Evolutionary conservation across 2,888 invertebrate species (phyloP).

Genomic region (Pammene aurita): DNA sequence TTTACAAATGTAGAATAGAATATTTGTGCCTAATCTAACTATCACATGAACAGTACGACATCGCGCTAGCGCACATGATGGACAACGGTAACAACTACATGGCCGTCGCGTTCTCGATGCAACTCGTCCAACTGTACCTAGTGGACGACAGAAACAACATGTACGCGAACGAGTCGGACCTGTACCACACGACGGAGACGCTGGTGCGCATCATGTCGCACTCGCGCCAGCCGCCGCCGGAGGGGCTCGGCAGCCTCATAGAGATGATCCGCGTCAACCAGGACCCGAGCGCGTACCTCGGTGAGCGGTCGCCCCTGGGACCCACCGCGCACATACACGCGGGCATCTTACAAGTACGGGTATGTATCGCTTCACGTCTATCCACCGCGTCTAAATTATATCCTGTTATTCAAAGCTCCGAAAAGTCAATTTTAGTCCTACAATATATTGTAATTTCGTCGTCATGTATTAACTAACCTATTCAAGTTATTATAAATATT

Average conservation of each 20-base stretch:
- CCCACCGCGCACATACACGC: constrained; percentile 96
- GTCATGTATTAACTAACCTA: neutral
- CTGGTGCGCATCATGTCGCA: constrained; percentile 90
- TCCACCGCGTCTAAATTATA: too few species aligned
- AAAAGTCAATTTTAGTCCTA: too few species aligned
- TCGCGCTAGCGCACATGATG: constrained; percentile 92
- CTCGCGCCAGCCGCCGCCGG: constrained; percentile 90
- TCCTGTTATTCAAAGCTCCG: too few species aligned
- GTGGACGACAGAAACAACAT: constrained; percentile 91
- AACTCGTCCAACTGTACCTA: constrained; percentile 93
- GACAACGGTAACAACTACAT: constrained; percentile 92
- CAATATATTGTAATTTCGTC: neutral
- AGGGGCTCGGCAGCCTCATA: constrained; percentile 91
- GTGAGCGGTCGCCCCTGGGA: constrained; percentile 90
- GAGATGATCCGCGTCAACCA: constrained; percentile 90
- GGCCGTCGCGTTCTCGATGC: constrained; percentile 95
- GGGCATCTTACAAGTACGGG: constrained; percentile 92
- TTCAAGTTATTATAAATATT: constrained; percentile 12
- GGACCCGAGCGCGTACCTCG: constrained; percentile 87
- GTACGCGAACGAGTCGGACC: constrained; percentile 91
- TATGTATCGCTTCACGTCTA: constrained; percentile 57
- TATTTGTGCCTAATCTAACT: neutral
- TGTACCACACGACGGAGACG: constrained; percentile 93
- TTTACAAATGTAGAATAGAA: too few species aligned
- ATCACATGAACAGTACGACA: constrained; percentile 85